Evolutionary conservation across 2,888 invertebrate species (phyloP), one percentile per base, ranked within the genome.

Genomic region (Idaea biselata): DNA sequence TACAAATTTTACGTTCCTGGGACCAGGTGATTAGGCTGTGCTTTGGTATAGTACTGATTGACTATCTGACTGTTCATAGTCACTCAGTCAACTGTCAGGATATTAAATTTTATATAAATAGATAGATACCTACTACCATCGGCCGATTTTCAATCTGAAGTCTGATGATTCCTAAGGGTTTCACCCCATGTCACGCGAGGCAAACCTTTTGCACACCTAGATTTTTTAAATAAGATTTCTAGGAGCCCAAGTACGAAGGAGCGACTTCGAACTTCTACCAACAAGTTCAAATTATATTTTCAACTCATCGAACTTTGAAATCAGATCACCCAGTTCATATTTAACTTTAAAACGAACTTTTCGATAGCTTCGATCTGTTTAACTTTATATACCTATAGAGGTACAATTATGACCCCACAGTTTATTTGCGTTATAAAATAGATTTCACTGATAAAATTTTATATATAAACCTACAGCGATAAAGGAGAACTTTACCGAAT

Each of bases 181-280:
- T 80, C 80, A 80, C 83, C 83, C 84, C 76, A 69, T 71, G 71
- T 44, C 44, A 73, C 73, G 73, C 78, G 90, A 91, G 89, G 91
- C 91, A 82, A 91, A 77, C 72, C 76, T 80, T 86, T 83, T 73
- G 74, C 76, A 74, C 75, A 77, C 74, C 67, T 73, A 69, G 60
- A 74, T 31, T 62, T 65, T 69, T 66, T 62, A 67, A 56, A 14
- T 17, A 17, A 55, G n/a, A 55, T 16, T 17, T 17, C 16, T 17
- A 55, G 55, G 17, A 16, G 16, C 17, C n/a, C 14, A 44, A 44
- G 44, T 44, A 11, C 44, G 18, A 56, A 56, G 18, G 7, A 56
- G 56, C 56, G 18, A 18, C 14, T 18, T 56, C 56, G 18, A 56
- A 18, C 18, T 25, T 25, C 25, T 25, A 25, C 25, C 18, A 53